Evolutionary conservation across 2,797 vertebrate genomes (phyloP), one percentile per base, ranked within the genome.

Genomic region (Poeciliopsis presidionis): DNA sequence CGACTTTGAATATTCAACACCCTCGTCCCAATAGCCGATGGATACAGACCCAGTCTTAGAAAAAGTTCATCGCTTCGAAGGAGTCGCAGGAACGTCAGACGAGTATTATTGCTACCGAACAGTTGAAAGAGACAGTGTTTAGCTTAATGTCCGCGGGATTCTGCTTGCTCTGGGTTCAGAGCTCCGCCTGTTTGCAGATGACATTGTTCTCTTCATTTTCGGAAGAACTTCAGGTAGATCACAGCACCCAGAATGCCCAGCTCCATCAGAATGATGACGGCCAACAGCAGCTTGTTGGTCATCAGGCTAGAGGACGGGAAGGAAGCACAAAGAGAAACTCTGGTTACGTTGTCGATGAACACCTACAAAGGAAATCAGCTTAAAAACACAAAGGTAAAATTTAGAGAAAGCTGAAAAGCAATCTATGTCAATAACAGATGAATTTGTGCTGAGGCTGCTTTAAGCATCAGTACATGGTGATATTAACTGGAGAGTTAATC

Each of bases 151-250:
- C 67, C 67, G 55, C 73, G 13, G 57, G 47, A 71, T 20, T 51
- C 78, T 65, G 74, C 14, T 79, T 65, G 74, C 14, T 47, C 81
- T 61, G 57, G 51, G 71, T 79, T 49, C 79, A 75, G 51, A 75
- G 43, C 67, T 46, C 41, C 5, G 5, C 25, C 25, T 28, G 74
- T 72, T 22, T 51, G 20, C 47, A 53, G 72, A 9, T 55, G 14
- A 13, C 2, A 0, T 0, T 16, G 46, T n/a, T 16, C 14, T 82
- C 82, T 83, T 85, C 76, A 88, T 83, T 78, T 88, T n/a, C 90
- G 92, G 81, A 99, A 98, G 95, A 99, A 99, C 91, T 97, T 99
- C 80, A 98, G 95, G 93, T 99, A 99, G 74, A 99, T 88, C 77
- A 98, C 94, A 2, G 96, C 97, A n/a, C 94, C 98, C 69, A 99